Base-by-base conservation (phyloP, 2,888 invertebrate species). In the Amphimallon solstitiale region DNA sequence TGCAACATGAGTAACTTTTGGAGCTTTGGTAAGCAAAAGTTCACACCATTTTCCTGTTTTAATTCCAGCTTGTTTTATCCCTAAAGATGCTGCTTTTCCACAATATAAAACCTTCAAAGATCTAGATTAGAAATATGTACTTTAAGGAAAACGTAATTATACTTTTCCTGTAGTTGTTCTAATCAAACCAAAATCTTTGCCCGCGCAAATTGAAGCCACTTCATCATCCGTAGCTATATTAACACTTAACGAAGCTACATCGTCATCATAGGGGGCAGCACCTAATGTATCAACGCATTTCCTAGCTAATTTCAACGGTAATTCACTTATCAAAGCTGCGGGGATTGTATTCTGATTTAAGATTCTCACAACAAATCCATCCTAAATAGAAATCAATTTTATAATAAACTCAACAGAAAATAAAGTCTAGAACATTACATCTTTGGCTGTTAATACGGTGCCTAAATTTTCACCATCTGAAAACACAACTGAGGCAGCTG, bases 141-240 rank as follows among this genome's bases (percentile, higher is more conserved):
- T 3, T 15, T 4, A 12, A 60, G 1, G 17, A 35, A n/a, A 17
- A 65, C 21, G 46, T 52, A 48, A 40, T 54, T 5, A 72, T 81
- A 92, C 92, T 85, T 94, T 94, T 70, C 97, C 97, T 59, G 91
- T 90, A n/a, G 87, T 84, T 4, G 95, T 95, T 74, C 90, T 88
- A 2, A 97, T 85, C 43, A 97, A 82, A 1, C 92, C 92, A 81
- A 98, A 97, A 75, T 97, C 97, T 81, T 95, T 96, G 21, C 96
- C 97, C 45, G 93, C 90, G 45, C 89, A 88, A 61, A 97, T 90
- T 51, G 88, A 87, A 9, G 87, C 84, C 0, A 93, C 86, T 73
- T 95, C 95, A 74, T 95, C 94, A 72, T 95, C 95, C 71, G 72
- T 79, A 34, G 78, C 80, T 7, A 77, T 79, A 63, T 78, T 81